Conservation (phyloP, 2,113 vertebrate genomes). For the Blennius ocellaris region DNA sequence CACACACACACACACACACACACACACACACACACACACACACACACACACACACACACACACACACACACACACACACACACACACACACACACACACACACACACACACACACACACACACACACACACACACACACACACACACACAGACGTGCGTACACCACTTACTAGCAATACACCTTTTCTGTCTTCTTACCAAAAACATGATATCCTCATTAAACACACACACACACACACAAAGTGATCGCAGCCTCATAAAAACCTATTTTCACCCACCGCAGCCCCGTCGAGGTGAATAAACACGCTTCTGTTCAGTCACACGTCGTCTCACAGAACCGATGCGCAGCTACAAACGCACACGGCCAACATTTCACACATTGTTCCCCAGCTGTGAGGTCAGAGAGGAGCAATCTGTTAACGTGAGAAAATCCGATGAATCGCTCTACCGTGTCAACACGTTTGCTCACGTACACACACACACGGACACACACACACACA, state of each 20-base stretch:
- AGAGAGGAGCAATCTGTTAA: conserved; percentile 60
- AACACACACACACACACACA: neutral
- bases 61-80: neutral
- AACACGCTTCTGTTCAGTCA: neutral
- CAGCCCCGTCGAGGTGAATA: neutral
- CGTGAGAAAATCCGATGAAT: conserved; percentile 59
- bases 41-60: neutral
- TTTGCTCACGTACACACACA: conserved; percentile 7
- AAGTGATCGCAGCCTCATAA: neutral
- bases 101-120: neutral
- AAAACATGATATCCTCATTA: too few relatives aligned
- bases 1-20: too few relatives aligned
- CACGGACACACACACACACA: conserved; percentile 4
- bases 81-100: neutral
- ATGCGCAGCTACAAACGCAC: conserved; percentile 1
- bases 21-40: too few relatives aligned
- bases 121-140: too few relatives aligned
- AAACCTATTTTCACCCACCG: conserved; percentile 1
- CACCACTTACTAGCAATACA: too few relatives aligned
- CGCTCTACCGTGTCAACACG: conserved; percentile 22
- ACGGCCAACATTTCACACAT: conserved; percentile 49
- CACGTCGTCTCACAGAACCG: neutral
- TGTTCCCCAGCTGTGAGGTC: conserved; percentile 51
- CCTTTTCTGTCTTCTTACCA: too few relatives aligned
- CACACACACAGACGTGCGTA: too few relatives aligned